Base-by-base conservation (phyloP, 2,888 invertebrate species). In the Terebella lapidaria region DNA sequence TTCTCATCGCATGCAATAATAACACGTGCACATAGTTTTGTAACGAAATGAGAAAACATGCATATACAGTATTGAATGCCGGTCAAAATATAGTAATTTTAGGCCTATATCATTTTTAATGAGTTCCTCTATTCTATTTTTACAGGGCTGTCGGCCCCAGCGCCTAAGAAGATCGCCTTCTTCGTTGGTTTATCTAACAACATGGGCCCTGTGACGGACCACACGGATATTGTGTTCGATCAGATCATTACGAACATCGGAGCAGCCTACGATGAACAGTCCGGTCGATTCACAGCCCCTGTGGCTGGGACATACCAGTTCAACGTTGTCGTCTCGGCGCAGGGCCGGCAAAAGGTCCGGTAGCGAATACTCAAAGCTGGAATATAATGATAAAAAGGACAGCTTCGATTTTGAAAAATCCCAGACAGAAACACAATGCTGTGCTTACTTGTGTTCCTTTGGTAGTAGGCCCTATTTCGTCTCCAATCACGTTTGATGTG, bases 311-410 rank as follows among this genome's bases (percentile, higher is more conserved):
- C 74, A 2, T 79, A 74, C 69, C 70, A 73, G 62, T 78, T 79
- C 68, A 74, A 74, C 53, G 72, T 77, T 29, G 74, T 76, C 30
- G 73, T 78, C 3, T 76, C 79, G 0, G 78, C 79, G 1, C 77
- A 77, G 58, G 76, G 77, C n/a, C 61, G 71, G 45, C 74, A 74
- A 57, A 74, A 76, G 75, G 78, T 79, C 49, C n/a, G n/a, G n/a
- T n/a, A n/a, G n/a, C n/a, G n/a, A n/a, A n/a, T n/a, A n/a, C n/a
- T n/a, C 10, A 35, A 10, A 35, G 42, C n/a, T 35, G n/a, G n/a
- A 15, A 15, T 35, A 35, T 35, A 15, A 35, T 35, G 10, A 15
- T 35, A n/a, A n/a, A n/a, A n/a, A n/a, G n/a, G n/a, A n/a, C n/a
- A n/a, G n/a, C n/a, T n/a, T n/a, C n/a, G n/a, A n/a, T n/a, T n/a